These are phyloP conservation scores for Odontocolon sp. DNA, from an alignment of 2,888 invertebrate genomes.

Conservation along the genomic window DNA sequence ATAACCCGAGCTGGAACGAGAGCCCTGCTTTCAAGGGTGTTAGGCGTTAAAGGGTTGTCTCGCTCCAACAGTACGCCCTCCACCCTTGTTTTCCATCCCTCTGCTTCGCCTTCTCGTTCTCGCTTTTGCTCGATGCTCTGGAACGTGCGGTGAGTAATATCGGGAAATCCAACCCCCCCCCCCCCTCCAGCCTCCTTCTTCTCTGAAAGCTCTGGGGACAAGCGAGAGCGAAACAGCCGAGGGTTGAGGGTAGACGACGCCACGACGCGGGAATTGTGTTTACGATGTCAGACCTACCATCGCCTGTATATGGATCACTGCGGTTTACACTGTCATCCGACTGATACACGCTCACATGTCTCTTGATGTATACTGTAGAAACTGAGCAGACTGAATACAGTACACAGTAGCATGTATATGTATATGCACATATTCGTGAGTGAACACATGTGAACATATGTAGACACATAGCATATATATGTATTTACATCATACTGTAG, in stretches of 20 bases:
- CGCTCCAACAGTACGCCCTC: conserved; percentile 21
- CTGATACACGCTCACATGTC: neutral
- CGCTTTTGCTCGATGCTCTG: conserved; percentile 29
- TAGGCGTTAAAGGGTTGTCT: conserved; percentile 50
- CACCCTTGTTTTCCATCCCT: conserved; percentile 13
- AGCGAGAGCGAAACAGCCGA: conserved; percentile 39
- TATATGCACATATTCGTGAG: neutral
- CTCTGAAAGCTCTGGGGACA: conserved; percentile 24
- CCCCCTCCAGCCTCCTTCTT: conserved; percentile 14
- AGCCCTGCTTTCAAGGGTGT: conserved; percentile 20
- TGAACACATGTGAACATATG: neutral
- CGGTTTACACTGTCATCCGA: conserved; percentile 50
- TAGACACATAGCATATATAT: neutral
- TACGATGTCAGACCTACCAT: conserved; percentile 44
- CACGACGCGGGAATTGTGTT: conserved; percentile 55
- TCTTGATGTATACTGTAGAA: neutral
- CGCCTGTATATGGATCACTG: conserved; percentile 30
- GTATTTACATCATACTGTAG: neutral
- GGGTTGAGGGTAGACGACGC: conserved; percentile 9
- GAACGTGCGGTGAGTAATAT: conserved; percentile 54
- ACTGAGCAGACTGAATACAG: neutral
- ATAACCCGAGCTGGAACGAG: conserved; percentile 39
- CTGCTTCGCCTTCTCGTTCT: conserved; percentile 10
- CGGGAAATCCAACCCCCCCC: conserved; percentile 44
- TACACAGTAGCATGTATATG: neutral